Percentiles rank a stretch among this genome's conserved stretches.
phyloP scores from a whole-genome alignment of 2,113 vertebrate genomes.

The Chaetorhynchus papuensis region DNA sequence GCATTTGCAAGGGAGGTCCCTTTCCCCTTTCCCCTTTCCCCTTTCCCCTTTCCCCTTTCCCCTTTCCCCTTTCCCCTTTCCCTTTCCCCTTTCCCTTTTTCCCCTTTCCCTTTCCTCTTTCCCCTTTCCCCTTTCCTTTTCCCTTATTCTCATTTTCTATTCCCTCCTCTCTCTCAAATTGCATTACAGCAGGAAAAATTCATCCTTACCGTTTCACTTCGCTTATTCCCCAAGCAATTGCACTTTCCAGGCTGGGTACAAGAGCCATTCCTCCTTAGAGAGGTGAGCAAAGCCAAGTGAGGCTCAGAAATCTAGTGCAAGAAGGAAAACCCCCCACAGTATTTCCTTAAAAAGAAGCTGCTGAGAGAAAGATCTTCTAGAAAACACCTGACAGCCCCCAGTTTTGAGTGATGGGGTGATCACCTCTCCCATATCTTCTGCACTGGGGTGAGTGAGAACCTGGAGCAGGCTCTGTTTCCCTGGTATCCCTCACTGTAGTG shows the following conservation, averaged over 20 bases:
- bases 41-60: neutral
- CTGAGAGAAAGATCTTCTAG: neutral
- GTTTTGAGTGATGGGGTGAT: neutral
- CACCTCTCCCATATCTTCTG: neutral
- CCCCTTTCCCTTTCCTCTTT: too few species aligned
- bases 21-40: neutral
- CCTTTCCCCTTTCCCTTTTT: accelerated
- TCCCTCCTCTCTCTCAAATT: neutral
- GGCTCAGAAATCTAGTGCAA: neutral
- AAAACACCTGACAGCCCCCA: neutral
- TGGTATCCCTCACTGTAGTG: neutral
- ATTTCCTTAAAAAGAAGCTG: neutral
- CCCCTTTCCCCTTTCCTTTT: neutral
- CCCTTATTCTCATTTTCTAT: neutral
- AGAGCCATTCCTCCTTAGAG: neutral
- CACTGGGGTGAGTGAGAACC: neutral
- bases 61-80: neutral
- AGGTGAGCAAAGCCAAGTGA: neutral
- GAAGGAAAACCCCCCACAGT: neutral
- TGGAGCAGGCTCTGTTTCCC: neutral
- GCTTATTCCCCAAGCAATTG: neutral
- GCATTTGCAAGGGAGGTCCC: neutral
- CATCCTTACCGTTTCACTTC: neutral
- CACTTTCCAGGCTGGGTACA: neutral
- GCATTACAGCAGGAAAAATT: neutral